Evolutionary conservation across 2,888 invertebrate species (phyloP).

Genomic region (Callyntrura guangdongensis): DNA sequence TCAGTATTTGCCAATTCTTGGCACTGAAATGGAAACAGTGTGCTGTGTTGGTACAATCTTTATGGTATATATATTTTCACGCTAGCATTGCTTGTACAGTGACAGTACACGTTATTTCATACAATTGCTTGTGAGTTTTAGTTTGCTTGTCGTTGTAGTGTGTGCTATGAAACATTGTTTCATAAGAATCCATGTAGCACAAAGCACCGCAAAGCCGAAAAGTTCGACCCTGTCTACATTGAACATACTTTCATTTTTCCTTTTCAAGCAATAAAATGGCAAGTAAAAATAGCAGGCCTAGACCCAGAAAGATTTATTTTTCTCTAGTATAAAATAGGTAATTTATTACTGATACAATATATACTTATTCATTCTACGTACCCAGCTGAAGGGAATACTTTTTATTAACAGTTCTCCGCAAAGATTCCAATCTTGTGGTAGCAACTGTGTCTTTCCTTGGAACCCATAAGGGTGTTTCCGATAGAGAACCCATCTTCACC

Average conservation of each 20-base stretch:
- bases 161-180: too few species aligned
- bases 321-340: not conserved
- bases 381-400: constrained; percentile 83
- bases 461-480: constrained; percentile 82
- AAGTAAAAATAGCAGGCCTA: not conserved
- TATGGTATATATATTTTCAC: too few species aligned
- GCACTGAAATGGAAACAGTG: too few species aligned
- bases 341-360: not conserved
- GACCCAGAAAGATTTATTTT: too few species aligned
- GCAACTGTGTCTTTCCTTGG: constrained; percentile 77
- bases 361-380: constrained; percentile 53
- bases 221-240: not conserved
- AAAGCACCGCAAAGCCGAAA: too few species aligned
- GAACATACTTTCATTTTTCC: not conserved
- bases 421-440: constrained; percentile 78
- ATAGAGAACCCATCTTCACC: constrained; percentile 76
- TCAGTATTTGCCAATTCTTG: too few species aligned
- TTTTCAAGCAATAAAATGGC: not conserved
- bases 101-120: too few species aligned
- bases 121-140: too few species aligned
- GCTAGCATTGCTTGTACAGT: too few species aligned
- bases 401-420: constrained; percentile 81
- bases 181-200: too few species aligned
- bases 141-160: too few species aligned
- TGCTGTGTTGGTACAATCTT: too few species aligned